Percentiles rank a stretch among this genome's conserved stretches.
Conservation (phyloP, 1,140 invertebrate species). For the Cyclina sinensis region DNA sequence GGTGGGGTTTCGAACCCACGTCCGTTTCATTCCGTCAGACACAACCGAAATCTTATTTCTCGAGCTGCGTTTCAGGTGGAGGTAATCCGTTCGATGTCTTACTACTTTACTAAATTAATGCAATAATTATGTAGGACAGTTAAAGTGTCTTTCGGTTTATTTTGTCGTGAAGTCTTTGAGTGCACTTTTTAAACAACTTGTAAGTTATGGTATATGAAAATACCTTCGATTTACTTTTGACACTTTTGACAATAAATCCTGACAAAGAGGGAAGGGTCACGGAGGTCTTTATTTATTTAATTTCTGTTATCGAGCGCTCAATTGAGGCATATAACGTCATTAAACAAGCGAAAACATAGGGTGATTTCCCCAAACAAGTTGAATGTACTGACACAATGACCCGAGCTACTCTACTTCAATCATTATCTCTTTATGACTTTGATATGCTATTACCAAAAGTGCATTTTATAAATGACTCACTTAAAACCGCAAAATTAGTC, state of each 20-base stretch:
- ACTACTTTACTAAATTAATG: too few relatives aligned
- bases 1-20: too few relatives aligned
- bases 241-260: background rate
- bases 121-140: too few relatives aligned
- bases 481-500: constrained; percentile 44
- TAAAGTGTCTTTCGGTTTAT: too few relatives aligned
- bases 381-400: constrained; percentile 29
- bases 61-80: too few relatives aligned
- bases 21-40: too few relatives aligned
- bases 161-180: too few relatives aligned
- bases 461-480: constrained; percentile 46
- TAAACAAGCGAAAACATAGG: background rate
- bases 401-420: constrained; percentile 5
- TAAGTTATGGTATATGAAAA: background rate
- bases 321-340: constrained; percentile 16
- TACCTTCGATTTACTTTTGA: background rate
- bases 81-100: too few relatives aligned
- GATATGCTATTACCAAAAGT: constrained; percentile 30
- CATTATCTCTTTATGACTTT: constrained; percentile 10
- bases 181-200: too few relatives aligned
- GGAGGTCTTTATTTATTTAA: constrained; percentile 3
- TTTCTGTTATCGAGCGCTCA: background rate
- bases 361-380: constrained; percentile 33
- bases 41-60: too few relatives aligned
- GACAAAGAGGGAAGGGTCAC: background rate